Base-by-base conservation (phyloP, 2,888 invertebrate species). In the Uropetala carovei region DNA sequence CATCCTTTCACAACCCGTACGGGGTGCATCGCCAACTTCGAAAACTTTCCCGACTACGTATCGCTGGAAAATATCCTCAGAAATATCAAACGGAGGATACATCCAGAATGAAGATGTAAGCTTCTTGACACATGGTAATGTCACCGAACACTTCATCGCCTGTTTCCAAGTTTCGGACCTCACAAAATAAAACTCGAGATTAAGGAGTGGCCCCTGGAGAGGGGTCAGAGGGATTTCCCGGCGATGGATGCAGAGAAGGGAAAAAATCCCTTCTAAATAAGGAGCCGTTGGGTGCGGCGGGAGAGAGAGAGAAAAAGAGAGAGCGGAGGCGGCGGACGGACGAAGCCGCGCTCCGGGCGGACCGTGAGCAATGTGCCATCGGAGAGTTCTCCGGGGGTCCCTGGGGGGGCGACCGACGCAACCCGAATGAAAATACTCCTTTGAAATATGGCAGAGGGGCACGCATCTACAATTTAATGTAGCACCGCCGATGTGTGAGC, bases 381-480 rank as follows among this genome's bases (percentile, higher is more conserved):
- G 43, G 43, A 43, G 43, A 1, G 8, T 11, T 27, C 75, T 5
- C 75, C 75, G 22, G 75, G 22, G 57, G 85, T 43, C 57, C 57
- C 16, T n/a, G n/a, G 84, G 84, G 84, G 84, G 84, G 83, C 83
- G 9, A 43, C 83, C 84, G 84, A 84, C 84, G 83, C 57, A 18
- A 57, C 56, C 14, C 18, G 57, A 57, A 84, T 58, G 58, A 22
- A 84, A n/a, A 84, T 84, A 84, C 56, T 18, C 57, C n/a, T 57
- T 85, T 85, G 85, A 85, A 85, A 85, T 85, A 58, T 58, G 85
- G 85, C 58, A 11, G 10, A 57, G 58, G 85, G 85, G 58, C 85
- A 85, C 85, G 85, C 85, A 85, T 56, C 85, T 58, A 59, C 85
- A 58, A 85, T 85, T 85, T 85, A 85, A 56, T 57, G 85, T 57